Conservation (phyloP, 2,888 invertebrate species). For the Folsomia candida region DNA sequence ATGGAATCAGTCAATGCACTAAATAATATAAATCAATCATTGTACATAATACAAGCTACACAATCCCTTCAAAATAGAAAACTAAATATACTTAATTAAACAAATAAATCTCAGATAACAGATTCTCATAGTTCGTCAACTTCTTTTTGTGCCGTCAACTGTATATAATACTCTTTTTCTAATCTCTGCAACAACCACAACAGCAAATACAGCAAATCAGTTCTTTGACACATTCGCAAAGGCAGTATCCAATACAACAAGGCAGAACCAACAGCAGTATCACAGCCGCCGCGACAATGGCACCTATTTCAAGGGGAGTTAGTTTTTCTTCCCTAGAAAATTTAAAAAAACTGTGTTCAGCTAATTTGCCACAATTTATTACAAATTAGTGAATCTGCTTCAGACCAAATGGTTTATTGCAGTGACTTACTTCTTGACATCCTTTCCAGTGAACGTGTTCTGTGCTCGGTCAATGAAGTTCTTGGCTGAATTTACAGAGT, state of each 20-base stretch:
- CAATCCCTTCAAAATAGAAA: too few species aligned
- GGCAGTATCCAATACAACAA: slow-evolving; percentile 47
- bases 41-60: too few species aligned
- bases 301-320: slow-evolving; percentile 34
- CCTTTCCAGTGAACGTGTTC: slow-evolving; percentile 33
- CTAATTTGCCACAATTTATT: neutral
- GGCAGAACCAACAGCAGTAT: slow-evolving; percentile 36
- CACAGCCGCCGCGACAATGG: slow-evolving; percentile 33
- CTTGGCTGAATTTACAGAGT: slow-evolving; percentile 18
- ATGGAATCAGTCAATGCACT: too few species aligned
- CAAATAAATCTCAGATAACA: too few species aligned
- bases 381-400: neutral
- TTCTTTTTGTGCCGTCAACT: too few species aligned
- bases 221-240: slow-evolving; percentile 50
- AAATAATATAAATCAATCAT: too few species aligned
- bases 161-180: too few species aligned
- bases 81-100: too few species aligned
- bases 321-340: slow-evolving; percentile 23
- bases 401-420: neutral
- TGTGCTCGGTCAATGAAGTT: slow-evolving; percentile 33
- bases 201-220: slow-evolving; percentile 51
- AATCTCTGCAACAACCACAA: slow-evolving; percentile 43
- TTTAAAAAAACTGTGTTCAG: slow-evolving; percentile 14
- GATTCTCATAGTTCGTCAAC: too few species aligned
- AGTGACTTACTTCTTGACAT: slow-evolving; percentile 29